phyloP scores from a whole-genome alignment of 2,888 invertebrate species.

The Plutella xylostella region DNA sequence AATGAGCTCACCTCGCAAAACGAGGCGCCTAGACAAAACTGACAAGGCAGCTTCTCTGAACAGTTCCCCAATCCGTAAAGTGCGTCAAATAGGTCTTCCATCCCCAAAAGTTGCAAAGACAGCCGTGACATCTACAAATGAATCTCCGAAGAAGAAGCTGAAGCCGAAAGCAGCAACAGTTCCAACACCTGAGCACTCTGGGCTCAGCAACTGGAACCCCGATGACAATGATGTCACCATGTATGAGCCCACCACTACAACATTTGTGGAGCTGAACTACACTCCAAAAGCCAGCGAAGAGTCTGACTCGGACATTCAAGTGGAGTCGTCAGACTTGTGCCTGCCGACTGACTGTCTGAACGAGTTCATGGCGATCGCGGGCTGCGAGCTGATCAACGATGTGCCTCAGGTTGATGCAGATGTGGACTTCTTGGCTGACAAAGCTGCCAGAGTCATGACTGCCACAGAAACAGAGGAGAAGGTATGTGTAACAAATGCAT shows the following conservation, averaged over 20 bases:
- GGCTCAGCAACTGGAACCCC: constrained; percentile 32
- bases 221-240: constrained; percentile 59
- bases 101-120: constrained; percentile 35
- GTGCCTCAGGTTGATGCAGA: constrained; percentile 46
- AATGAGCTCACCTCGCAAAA: constrained; percentile 56
- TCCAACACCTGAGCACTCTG: constrained; percentile 26
- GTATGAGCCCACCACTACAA: constrained; percentile 63
- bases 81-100: constrained; percentile 49
- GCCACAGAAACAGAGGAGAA: constrained; percentile 41
- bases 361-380: constrained; percentile 55
- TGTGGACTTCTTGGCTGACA: constrained; percentile 51
- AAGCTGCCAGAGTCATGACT: constrained; percentile 57
- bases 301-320: constrained; percentile 51
- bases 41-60: constrained; percentile 58
- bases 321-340: constrained; percentile 53
- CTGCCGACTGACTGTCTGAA: constrained; percentile 58
- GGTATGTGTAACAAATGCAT: too few species aligned
- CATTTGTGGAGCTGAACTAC: constrained; percentile 38
- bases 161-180: constrained; percentile 39
- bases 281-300: constrained; percentile 45
- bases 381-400: constrained; percentile 40
- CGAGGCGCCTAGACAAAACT: constrained; percentile 53
- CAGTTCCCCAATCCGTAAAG: constrained; percentile 61
- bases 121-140: constrained; percentile 44
- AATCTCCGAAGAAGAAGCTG: constrained; percentile 49